These are phyloP conservation scores for Erethizon dorsatum DNA, from an alignment of 2,797 vertebrate species.

Conservation along the genomic window DNA sequence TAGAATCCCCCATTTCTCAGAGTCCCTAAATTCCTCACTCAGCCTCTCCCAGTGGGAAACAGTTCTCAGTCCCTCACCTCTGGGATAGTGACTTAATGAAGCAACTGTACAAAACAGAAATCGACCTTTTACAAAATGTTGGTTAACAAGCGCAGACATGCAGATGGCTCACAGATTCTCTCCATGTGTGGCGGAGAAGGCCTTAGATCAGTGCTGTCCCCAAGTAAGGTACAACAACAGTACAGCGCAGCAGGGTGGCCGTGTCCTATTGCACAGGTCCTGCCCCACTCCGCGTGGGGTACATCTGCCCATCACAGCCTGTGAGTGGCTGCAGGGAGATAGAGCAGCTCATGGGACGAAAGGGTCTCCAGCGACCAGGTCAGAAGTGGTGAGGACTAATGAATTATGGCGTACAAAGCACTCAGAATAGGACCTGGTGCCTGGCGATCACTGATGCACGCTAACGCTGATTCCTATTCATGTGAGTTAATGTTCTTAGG, in stretches of 20 bases:
- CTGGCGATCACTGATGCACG: background rate
- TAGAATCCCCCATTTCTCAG: background rate
- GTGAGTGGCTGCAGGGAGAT: background rate
- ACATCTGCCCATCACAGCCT: background rate
- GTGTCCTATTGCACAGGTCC: background rate
- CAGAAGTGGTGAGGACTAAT: background rate
- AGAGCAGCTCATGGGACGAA: background rate
- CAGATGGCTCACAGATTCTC: background rate
- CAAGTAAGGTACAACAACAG: background rate
- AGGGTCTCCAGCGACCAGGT: background rate
- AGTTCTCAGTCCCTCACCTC: background rate
- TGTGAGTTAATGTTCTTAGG: background rate
- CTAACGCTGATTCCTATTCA: background rate
- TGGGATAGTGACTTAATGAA: background rate
- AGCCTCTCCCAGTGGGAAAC: background rate
- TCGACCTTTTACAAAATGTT: background rate
- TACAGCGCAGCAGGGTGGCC: background rate
- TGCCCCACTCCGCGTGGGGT: background rate
- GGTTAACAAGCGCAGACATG: background rate
- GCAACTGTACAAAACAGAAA: slow-evolving; percentile 9
- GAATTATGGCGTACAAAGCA: background rate
- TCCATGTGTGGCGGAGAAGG: background rate
- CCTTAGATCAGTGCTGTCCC: background rate
- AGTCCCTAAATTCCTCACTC: background rate
- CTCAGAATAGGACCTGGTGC: background rate